Evolutionary conservation across 37 sponge, comb jelly and placozoan species (phyloP).

Genomic region (Mnemiopsis leidyi): DNA sequence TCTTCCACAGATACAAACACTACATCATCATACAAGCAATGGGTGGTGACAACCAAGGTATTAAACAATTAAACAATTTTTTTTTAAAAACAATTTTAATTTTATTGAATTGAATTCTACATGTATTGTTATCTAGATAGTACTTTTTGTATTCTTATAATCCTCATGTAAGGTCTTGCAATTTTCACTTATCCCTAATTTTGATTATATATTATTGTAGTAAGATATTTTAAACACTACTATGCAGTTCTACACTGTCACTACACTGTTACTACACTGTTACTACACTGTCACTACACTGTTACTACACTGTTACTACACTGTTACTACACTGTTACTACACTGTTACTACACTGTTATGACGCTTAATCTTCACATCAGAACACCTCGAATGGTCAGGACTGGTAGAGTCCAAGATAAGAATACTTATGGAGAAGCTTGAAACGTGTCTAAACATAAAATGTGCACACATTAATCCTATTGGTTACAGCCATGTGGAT

Average conservation of each 20-base stretch:
- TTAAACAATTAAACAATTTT: not conserved
- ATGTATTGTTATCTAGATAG: not conserved
- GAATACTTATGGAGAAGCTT: constrained; percentile 83
- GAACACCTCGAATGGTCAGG: constrained; percentile 73
- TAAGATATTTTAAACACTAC: no score
- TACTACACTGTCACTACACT: no score
- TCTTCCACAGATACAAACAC: constrained; percentile 82
- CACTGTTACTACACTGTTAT: no score
- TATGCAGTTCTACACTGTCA: no score
- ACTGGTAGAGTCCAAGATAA: constrained; percentile 92
- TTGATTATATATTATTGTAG: no score
- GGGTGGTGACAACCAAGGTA: constrained; percentile 10
- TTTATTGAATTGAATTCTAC: no score
- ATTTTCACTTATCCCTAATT: no score
- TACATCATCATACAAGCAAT: constrained; percentile 25
- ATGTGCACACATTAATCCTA: constrained; percentile 87
- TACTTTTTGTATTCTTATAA: not conserved
- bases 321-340: no score
- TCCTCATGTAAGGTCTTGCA: no score
- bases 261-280: no score
- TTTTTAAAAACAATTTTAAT: no score
- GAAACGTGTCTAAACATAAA: constrained; percentile 79
- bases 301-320: no score
- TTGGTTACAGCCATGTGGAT: not conserved
- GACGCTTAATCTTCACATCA: not conserved